phyloP scores from a whole-genome alignment of 2,888 invertebrate species.

The Frankliniella intonsa region DNA sequence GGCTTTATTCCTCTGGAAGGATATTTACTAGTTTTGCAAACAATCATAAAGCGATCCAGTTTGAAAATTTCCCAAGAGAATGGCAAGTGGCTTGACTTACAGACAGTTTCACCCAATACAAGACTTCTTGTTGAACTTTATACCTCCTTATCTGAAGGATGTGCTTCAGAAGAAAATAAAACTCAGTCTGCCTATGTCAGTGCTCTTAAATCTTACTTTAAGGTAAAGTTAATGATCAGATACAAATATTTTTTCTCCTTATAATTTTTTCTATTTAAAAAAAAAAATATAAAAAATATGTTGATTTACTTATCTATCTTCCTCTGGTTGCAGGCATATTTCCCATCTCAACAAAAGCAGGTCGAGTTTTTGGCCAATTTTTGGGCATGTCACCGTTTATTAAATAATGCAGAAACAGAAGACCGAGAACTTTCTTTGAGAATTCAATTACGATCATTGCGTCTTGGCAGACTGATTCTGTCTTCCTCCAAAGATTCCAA shows the following conservation, averaged over 20 bases:
- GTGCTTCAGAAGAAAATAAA: not conserved
- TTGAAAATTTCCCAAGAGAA: constrained; percentile 38
- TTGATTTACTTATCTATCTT: constrained; percentile 5
- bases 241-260: not conserved
- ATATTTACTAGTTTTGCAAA: constrained; percentile 53
- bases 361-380: constrained; percentile 35
- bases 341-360: constrained; percentile 32
- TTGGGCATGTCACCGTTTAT: constrained; percentile 28
- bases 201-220: not conserved
- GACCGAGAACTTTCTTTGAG: not conserved
- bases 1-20: constrained; percentile 49
- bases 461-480: not conserved
- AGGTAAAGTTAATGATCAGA: not conserved
- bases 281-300: not conserved
- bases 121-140: not conserved
- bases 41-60: constrained; percentile 51
- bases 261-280: not conserved
- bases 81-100: not conserved
- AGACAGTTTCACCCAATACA: not conserved
- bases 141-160: not conserved
- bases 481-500: not conserved
- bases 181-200: not conserved
- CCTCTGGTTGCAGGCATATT: constrained; percentile 35
- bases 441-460: not conserved
- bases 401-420: not conserved